These are phyloP conservation scores for Vombatus ursinus DNA, from an alignment of 2,113 vertebrate genomes.

Conservation along the genomic window DNA sequence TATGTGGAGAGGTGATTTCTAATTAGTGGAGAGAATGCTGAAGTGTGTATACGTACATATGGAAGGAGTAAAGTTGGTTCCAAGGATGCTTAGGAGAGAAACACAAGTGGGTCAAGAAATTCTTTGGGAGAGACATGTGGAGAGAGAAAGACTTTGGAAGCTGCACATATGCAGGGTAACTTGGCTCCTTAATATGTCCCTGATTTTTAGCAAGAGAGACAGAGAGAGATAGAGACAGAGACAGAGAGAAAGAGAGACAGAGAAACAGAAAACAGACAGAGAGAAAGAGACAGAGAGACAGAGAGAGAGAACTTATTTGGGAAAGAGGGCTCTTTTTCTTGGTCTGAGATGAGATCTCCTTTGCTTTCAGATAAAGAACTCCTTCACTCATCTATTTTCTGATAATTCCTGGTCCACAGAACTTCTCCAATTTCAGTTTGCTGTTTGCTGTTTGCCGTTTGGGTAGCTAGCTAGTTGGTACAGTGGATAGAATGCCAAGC, in stretches of 20 bases:
- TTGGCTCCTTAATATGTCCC: background rate
- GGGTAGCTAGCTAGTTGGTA: background rate
- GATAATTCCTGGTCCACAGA: background rate
- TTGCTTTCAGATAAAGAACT: background rate
- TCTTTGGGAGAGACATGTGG: background rate
- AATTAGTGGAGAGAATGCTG: background rate
- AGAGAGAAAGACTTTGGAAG: background rate
- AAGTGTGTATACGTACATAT: background rate
- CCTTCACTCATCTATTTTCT: background rate
- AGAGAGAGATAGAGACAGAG: too few species aligned
- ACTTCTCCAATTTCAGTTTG: background rate
- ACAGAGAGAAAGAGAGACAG: too few species aligned
- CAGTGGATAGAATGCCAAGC: background rate
- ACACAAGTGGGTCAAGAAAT: background rate
- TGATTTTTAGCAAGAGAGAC: background rate
- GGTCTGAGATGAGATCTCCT: background rate
- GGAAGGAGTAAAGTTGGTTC: background rate
- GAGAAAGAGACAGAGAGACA: too few species aligned
- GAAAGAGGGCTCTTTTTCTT: background rate
- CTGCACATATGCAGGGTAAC: background rate
- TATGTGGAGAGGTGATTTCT: background rate
- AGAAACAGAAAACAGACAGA: too few species aligned
- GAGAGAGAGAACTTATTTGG: background rate
- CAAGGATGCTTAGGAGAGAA: background rate
- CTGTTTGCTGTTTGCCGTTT: background rate